Evolutionary conservation across 2,888 invertebrate genomes (phyloP).

Genomic region (Minunthozetes semirufus): DNA sequence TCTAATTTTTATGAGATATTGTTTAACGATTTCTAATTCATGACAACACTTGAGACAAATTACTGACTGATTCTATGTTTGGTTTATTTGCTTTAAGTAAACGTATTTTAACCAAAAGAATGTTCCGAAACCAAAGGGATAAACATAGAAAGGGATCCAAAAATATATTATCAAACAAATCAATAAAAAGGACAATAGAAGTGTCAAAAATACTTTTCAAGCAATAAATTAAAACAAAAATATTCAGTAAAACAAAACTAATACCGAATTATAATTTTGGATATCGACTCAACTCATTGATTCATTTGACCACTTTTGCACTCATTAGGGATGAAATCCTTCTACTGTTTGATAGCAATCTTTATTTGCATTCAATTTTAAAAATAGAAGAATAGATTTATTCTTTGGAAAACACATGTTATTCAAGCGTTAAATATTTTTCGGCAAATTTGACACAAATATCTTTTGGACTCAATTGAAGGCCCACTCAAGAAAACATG

Average conservation of each 20-base stretch:
- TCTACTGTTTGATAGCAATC: neutral
- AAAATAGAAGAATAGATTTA: neutral
- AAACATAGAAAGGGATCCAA: neutral
- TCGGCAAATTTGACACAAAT: conserved; percentile 19
- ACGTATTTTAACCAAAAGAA: neutral
- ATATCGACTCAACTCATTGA: neutral
- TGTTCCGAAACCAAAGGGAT: too few relatives aligned
- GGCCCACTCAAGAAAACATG: conserved; percentile 7
- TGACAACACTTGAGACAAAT: too few relatives aligned
- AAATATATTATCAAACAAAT: neutral
- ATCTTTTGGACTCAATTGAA: neutral
- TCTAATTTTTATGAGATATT: too few relatives aligned
- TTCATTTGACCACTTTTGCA: neutral
- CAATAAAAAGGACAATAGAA: neutral
- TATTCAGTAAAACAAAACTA: too few relatives aligned
- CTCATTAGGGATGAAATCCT: neutral
- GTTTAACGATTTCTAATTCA: too few relatives aligned
- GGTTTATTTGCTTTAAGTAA: neutral
- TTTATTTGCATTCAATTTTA: conserved; percentile 1
- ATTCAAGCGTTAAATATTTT: conserved; percentile 23
- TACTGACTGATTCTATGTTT: neutral
- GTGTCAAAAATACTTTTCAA: neutral
- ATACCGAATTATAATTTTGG: neutral
- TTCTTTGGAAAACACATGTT: neutral
- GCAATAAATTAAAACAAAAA: neutral